These are phyloP conservation scores for Nycticorax nycticorax DNA, from an alignment of 2,113 vertebrate species.

Conservation along the genomic window DNA sequence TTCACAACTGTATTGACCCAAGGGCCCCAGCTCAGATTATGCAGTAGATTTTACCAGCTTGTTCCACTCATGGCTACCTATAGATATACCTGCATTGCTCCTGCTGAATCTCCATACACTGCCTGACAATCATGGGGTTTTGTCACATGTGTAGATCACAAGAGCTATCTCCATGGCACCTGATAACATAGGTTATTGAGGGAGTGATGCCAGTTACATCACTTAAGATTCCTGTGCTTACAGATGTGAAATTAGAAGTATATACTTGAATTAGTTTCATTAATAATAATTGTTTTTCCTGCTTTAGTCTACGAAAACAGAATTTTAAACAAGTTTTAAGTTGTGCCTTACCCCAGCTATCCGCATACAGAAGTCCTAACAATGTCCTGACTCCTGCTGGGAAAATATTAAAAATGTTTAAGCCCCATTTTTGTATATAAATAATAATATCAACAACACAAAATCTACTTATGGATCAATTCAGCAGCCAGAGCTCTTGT, in stretches of 20 bases:
- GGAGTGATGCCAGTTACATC: not conserved
- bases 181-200: not conserved
- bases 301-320: not conserved
- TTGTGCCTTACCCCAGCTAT: not conserved
- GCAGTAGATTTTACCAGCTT: not conserved
- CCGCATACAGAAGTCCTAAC: not conserved
- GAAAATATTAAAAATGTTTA: not conserved
- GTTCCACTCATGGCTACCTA: not conserved
- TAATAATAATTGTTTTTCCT: not conserved
- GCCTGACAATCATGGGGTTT: not conserved
- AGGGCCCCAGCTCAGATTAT: not conserved
- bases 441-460: slow-evolving; percentile 15
- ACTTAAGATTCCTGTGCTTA: not conserved
- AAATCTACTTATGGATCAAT: slow-evolving; percentile 33
- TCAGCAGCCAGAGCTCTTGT: slow-evolving; percentile 33
- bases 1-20: not conserved
- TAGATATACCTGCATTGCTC: not conserved
- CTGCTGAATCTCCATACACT: not conserved
- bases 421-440: not conserved
- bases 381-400: not conserved
- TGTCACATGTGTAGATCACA: not conserved
- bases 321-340: not conserved
- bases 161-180: not conserved
- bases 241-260: not conserved
- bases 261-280: not conserved